A percentile compares a stretch with the other conserved stretches of the same genome.
Evolutionary conservation across 2,113 vertebrate species (phyloP).

Genomic region (Pleuronectes platessa): DNA sequence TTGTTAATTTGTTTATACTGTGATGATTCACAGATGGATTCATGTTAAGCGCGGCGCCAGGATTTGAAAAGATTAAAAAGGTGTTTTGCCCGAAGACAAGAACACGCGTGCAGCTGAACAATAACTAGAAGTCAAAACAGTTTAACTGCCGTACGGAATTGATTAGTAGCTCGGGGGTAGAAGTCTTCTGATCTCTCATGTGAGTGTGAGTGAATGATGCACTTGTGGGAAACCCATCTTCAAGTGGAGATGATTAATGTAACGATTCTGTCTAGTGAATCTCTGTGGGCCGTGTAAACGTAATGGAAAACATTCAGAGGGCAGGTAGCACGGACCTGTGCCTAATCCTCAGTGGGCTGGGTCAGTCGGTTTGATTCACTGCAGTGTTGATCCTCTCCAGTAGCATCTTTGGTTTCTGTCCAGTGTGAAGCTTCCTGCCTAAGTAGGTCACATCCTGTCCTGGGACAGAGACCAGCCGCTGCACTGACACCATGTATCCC

Average conservation of each 20-base stretch:
- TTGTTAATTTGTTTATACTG: conserved; percentile 10
- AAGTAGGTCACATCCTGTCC: conserved; percentile 69
- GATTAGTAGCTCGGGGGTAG: conserved; percentile 15
- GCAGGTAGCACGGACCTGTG: conserved; percentile 21
- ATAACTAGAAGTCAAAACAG: conserved; percentile 24
- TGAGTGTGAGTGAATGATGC: conserved; percentile 1
- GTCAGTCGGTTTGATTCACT: conserved; percentile 42
- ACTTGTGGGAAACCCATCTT: conserved; percentile 21
- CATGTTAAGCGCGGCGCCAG: conserved; percentile 4
- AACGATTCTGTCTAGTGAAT: conserved; percentile 29
- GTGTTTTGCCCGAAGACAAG: conserved; percentile 8
- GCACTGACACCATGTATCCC: conserved; percentile 50
- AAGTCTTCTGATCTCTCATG: conserved; percentile 21
- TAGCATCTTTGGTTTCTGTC: conserved; percentile 58
- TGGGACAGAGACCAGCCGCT: conserved; percentile 51
- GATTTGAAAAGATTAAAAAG: conserved; percentile 36
- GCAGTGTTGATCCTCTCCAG: conserved; percentile 37
- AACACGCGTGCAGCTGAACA: conserved; percentile 19
- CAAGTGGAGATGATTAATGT: conserved; percentile 42
- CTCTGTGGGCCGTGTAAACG: conserved; percentile 31
- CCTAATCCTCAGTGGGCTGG: conserved; percentile 42
- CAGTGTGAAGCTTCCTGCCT: conserved; percentile 57
- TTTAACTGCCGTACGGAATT: conserved; percentile 8
- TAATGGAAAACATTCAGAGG: conserved; percentile 37
- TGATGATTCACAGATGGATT: conserved; percentile 13